Conservation (phyloP, 2,888 invertebrate genomes). For the Patella caerulea region DNA sequence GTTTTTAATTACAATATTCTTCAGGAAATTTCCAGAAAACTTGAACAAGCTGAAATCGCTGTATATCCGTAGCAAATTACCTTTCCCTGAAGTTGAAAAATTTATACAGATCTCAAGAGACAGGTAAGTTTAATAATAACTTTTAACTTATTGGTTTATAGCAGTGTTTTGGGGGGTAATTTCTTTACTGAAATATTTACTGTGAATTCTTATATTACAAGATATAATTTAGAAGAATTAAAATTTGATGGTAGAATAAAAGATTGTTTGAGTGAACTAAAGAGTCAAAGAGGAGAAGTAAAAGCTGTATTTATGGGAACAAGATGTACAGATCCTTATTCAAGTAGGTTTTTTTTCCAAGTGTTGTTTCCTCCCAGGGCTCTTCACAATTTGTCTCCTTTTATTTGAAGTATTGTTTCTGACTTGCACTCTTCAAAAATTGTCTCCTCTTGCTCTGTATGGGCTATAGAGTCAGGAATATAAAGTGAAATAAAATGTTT, state of each 20-base stretch:
- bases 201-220: constrained; percentile 48
- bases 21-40: constrained; percentile 61
- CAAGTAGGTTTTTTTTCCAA: constrained; percentile 75
- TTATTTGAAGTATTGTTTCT: too few species aligned
- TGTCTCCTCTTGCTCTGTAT: too few species aligned
- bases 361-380: too few species aligned
- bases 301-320: constrained; percentile 94
- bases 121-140: constrained; percentile 69
- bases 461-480: too few species aligned
- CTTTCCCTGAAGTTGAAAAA: constrained; percentile 86
- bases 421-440: too few species aligned
- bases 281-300: constrained; percentile 76
- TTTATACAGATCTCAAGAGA: constrained; percentile 83
- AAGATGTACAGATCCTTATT: constrained; percentile 88
- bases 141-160: neutral
- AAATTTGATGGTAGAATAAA: constrained; percentile 78
- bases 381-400: too few species aligned
- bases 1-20: constrained; percentile 11
- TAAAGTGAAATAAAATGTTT: too few species aligned
- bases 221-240: constrained; percentile 82
- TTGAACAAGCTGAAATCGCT: constrained; percentile 77
- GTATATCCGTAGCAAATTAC: constrained; percentile 84
- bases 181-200: too few species aligned
- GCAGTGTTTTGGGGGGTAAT: neutral
- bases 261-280: constrained; percentile 78